Evolutionary conservation across 2,888 invertebrate species (phyloP), one percentile per base, ranked within the genome.

Genomic region (Ormia ochracea): DNA sequence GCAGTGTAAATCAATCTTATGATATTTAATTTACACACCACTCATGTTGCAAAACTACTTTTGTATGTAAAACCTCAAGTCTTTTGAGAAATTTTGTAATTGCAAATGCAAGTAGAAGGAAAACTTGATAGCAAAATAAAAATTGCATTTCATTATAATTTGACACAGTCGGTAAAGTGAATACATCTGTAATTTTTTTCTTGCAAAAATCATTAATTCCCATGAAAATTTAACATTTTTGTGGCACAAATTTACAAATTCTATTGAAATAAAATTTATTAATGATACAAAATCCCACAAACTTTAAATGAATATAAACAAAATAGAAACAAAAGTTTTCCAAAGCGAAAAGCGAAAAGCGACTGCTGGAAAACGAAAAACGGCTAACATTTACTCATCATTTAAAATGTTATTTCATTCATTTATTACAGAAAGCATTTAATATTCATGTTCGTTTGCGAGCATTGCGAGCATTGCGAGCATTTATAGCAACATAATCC

Each of bases 201-300:
- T 23, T 4, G 17, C 7, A 17, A 65, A n/a, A n/a, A 23, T 14
- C 19, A 23, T 9, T 38, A 31, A 65, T 74, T 74, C 74, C 58
- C 74, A 74, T 74, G 66, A 41, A 59, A 74, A 56, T 23, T 41
- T 38, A 66, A 74, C 54, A 65, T 73, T 63, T 61, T 54, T 73
- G 36, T 54, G 72, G 36, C 73, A 56, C 14, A 31, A 63, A 66
- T 58, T 66, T 58, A 23, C 17, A 52, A 59, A 58, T 74, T 74
- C 65, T 74, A 65, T 41, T 26, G 23, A 74, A 74, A 52, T 50
- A 56, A 65, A 58, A 31, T 74, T 66, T 74, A 66, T 66, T 77
- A 76, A 69, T 77, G 69, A 69, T 69, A 54, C 38, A 76, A 69
- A 70, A 70, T 70, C 76, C 76, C 76, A 77, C 69, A 70, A 76